Conservation (phyloP, 2,888 invertebrate species). For the Notocelia uddmanniana region DNA sequence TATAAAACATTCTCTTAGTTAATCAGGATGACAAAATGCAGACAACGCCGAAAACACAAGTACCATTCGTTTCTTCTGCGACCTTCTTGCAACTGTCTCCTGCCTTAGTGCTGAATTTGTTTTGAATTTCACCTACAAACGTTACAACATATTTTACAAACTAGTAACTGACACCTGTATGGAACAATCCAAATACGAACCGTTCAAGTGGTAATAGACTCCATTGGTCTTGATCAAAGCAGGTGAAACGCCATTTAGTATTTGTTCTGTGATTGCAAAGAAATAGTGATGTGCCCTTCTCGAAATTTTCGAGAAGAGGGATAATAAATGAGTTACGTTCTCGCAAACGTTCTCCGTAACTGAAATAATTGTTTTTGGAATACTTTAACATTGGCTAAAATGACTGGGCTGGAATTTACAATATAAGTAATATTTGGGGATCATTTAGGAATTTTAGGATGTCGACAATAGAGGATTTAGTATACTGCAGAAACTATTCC, state of each 20-base stretch:
- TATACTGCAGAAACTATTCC: no score
- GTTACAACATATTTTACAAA: slow-evolving; percentile 41
- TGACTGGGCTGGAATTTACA: neutral
- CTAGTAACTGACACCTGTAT: slow-evolving; percentile 32
- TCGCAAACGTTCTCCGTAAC: slow-evolving; percentile 28
- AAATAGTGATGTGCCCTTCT: slow-evolving; percentile 38
- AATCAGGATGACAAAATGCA: neutral
- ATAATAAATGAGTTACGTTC: slow-evolving; percentile 47
- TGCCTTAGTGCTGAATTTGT: slow-evolving; percentile 52
- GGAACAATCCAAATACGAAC: slow-evolving; percentile 51
- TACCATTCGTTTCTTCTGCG: slow-evolving; percentile 60
- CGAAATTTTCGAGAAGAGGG: slow-evolving; percentile 43
- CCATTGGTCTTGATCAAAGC: slow-evolving; percentile 46
- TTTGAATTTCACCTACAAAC: slow-evolving; percentile 60
- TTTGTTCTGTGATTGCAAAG: slow-evolving; percentile 52
- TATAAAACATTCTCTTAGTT: neutral
- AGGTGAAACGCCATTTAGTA: slow-evolving; percentile 47
- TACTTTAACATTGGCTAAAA: neutral
- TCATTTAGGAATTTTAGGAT: no score
- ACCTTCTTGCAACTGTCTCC: slow-evolving; percentile 52
- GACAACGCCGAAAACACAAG: slow-evolving; percentile 26
- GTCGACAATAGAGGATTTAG: no score
- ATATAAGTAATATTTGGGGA: no score
- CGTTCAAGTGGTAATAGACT: slow-evolving; percentile 44
- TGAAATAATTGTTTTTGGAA: slow-evolving; percentile 10